These are phyloP conservation scores for Brachymystax lenok DNA, from an alignment of 2,797 vertebrate species.

Conservation along the genomic window DNA sequence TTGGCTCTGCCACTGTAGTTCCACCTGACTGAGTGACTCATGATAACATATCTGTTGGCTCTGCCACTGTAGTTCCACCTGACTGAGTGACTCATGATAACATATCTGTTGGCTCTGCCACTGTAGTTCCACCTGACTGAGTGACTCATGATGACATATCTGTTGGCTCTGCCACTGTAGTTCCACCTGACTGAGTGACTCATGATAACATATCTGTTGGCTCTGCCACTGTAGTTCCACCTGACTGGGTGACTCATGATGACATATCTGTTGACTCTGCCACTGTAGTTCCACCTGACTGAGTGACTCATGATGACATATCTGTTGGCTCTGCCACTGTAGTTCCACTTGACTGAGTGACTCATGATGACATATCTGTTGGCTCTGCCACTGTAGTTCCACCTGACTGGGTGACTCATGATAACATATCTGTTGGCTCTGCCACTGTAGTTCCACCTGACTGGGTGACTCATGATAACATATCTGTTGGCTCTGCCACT, in stretches of 20 bases:
- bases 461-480: no score
- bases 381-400: no score
- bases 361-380: no score
- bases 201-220: background rate
- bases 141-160: no score
- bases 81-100: background rate
- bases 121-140: background rate
- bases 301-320: background rate
- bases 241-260: background rate
- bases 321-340: background rate
- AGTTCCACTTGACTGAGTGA: background rate
- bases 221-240: background rate
- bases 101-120: background rate
- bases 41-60: no score
- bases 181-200: no score
- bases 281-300: no score
- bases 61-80: no score
- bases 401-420: no score
- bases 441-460: background rate
- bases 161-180: no score
- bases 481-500: no score
- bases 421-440: background rate
- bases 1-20: background rate
- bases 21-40: background rate
- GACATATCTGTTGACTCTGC: no score